Base-by-base conservation (phyloP, 2,888 invertebrate species). In the Lasiommata megera region DNA sequence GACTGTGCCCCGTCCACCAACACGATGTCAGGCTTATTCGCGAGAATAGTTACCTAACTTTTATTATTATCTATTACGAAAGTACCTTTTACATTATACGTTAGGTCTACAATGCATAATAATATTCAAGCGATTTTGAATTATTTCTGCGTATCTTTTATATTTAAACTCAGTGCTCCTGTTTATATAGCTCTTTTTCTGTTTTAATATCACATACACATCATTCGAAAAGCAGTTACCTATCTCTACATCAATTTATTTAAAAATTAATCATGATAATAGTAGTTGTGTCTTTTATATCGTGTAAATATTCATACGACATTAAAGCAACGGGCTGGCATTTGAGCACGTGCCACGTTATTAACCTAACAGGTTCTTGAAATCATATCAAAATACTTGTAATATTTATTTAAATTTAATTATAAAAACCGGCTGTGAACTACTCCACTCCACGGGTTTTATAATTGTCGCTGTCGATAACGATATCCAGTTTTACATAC, bases 341-440 rank as follows among this genome's bases (percentile, higher is more conserved):
- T 53, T 53, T 37, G 37, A 28, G 50, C 50, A 36, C 50, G 50
- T 50, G 50, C 36, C 23, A 23, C 12, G n/a, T 37, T 36, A 43
- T 23, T 28, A 23, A 12, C 41, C n/a, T 12, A 29, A 44, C 44
- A 9, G 44, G 44, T 44, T 44, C 8, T 29, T 14, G 2, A 29
- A 28, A 44, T 44, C 9, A 18, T n/a, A 41, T n/a, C 18, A 3
- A 40, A 41, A 41, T 23, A 18, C 44, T 28, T 23, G 44, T 44
- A 44, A 44, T 28, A 28, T 28, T 3, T 14, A 44, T 44, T 44
- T 14, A 44, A 44, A 44, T 12, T 28, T 44, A 28, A n/a, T 11
- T 11, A 17, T 18, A 17, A 6, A n/a, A 29, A 44, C 44, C 28
- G 28, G 44, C 28, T 8, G 11, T 12, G 28, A 14, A 14, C 28